Conservation (phyloP, 2,888 invertebrate genomes). For the Opisthograptis luteolata region DNA sequence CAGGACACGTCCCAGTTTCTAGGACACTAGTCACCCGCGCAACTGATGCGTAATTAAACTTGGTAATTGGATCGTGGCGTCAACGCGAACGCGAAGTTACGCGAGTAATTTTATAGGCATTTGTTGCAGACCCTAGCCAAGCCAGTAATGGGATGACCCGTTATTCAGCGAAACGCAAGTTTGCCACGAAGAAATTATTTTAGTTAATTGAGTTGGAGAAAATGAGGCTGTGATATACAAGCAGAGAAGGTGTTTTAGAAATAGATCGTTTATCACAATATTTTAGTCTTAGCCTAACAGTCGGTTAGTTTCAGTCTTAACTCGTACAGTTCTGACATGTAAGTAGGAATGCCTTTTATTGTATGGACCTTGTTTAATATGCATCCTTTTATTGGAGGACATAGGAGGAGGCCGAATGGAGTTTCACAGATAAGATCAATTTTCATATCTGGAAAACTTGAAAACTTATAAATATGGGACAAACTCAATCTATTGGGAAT, state of each 20-base stretch:
- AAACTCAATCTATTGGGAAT: no score
- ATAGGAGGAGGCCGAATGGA: no score
- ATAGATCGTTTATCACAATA: no score
- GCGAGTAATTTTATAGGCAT: conserved; percentile 36
- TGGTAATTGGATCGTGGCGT: conserved; percentile 59
- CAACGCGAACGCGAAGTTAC: conserved; percentile 35
- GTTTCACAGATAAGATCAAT: no score
- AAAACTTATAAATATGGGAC: no score
- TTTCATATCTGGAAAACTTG: no score
- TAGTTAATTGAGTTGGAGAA: background rate
- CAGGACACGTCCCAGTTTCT: conserved; percentile 6
- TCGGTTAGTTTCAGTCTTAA: no score
- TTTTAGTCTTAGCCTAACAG: no score
- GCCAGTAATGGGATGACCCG: conserved; percentile 27
- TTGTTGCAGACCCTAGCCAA: conserved; percentile 25
- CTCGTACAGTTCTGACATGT: no score
- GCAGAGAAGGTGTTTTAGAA: background rate
- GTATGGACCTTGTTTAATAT: no score
- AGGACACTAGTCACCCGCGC: conserved; percentile 31
- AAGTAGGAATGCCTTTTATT: no score
- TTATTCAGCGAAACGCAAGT: conserved; percentile 5
- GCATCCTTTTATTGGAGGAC: no score
- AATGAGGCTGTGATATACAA: background rate
- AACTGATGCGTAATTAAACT: conserved; percentile 61
- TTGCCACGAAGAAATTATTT: conserved; percentile 7